These are phyloP conservation scores for Odontamblyopus lacepedii DNA, from an alignment of 2,797 vertebrate species.

Conservation along the genomic window DNA sequence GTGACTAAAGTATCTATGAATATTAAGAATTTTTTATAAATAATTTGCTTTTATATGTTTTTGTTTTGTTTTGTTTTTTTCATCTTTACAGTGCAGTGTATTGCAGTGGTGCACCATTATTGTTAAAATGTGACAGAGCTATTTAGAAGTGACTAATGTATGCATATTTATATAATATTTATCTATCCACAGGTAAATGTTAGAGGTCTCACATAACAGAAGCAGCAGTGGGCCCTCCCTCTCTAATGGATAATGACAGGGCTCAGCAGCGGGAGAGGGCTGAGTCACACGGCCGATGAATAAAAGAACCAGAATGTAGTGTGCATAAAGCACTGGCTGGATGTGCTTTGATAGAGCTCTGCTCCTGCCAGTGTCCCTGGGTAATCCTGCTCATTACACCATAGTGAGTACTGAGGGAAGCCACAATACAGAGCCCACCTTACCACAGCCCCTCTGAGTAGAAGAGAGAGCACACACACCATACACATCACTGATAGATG, in stretches of 20 bases:
- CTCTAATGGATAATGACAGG: constrained; percentile 72
- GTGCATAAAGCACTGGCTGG: constrained; percentile 59
- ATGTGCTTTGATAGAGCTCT: constrained; percentile 69
- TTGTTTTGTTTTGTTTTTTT: too few relatives aligned
- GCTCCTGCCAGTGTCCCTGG: constrained; percentile 66
- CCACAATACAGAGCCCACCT: constrained; percentile 36
- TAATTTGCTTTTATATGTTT: too few relatives aligned
- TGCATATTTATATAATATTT: neutral
- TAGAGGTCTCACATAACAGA: constrained; percentile 32
- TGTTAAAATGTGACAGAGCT: too few relatives aligned
- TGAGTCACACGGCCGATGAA: constrained; percentile 70
- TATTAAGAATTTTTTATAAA: too few relatives aligned
- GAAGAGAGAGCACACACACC: neutral
- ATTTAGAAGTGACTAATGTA: too few relatives aligned
- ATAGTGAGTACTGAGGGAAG: constrained; percentile 47
- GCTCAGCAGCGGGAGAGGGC: constrained; percentile 70
- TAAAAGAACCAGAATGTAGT: constrained; percentile 66
- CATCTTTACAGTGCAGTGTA: too few relatives aligned
- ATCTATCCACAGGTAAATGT: constrained; percentile 9
- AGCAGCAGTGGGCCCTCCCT: constrained; percentile 53
- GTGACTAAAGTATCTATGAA: too few relatives aligned
- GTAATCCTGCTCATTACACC: constrained; percentile 66
- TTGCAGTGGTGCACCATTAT: too few relatives aligned
- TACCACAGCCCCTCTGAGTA: neutral
- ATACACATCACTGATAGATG: constrained; percentile 23